Conservation (phyloP, 2,797 vertebrate species). For the Phoebastria nigripes region DNA sequence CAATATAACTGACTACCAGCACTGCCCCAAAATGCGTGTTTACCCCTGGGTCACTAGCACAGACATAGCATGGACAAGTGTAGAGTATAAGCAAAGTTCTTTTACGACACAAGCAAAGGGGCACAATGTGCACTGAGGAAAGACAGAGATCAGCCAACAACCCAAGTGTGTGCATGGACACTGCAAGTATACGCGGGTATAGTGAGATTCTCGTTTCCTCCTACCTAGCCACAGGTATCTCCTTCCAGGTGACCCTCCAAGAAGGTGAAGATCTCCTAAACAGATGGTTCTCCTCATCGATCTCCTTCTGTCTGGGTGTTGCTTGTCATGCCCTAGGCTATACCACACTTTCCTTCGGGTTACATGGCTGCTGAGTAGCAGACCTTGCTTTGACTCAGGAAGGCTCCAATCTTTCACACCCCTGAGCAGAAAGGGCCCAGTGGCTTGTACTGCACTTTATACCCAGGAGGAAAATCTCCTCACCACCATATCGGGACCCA, state of each 20-base stretch:
- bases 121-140: not conserved
- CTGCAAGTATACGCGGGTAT: fast-evolving
- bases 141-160: not conserved
- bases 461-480: not conserved
- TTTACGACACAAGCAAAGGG: not conserved
- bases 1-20: not conserved
- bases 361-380: not conserved
- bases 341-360: not conserved
- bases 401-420: not conserved
- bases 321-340: not conserved
- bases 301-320: not conserved
- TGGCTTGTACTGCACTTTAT: not conserved
- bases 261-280: not conserved
- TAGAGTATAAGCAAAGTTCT: not conserved
- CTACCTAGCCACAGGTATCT: not conserved
- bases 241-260: not conserved
- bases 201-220: not conserved
- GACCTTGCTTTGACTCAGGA: not conserved
- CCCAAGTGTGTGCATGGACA: fast-evolving
- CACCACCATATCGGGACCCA: not conserved
- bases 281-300: not conserved
- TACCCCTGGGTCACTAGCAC: too few relatives aligned
- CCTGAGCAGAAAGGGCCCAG: not conserved
- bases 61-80: not conserved
- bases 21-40: not conserved